phyloP scores from a whole-genome alignment of 1,140 invertebrate species.

The Ruditapes philippinarum region DNA sequence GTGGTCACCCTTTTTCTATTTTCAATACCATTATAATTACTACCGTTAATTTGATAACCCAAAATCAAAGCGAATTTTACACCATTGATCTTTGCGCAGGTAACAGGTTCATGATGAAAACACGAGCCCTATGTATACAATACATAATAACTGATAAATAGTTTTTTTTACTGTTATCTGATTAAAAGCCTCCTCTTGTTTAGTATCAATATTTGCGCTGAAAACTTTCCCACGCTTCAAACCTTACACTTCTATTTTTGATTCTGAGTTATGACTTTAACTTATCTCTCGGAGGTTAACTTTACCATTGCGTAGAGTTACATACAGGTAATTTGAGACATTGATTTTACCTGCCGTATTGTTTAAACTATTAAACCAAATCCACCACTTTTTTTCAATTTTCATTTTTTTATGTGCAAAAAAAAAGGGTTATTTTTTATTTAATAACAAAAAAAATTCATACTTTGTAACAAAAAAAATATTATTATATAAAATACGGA shows the following conservation, averaged over 20 bases:
- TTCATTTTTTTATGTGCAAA: not conserved
- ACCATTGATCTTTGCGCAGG: conserved; percentile 19
- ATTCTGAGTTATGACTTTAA: conserved; percentile 65
- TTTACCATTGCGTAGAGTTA: conserved; percentile 59
- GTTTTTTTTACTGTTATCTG: conserved; percentile 62
- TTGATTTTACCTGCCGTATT: conserved; percentile 43
- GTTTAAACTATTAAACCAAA: conserved; percentile 28
- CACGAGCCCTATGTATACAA: conserved; percentile 26
- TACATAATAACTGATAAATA: conserved; percentile 64
- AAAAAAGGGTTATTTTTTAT: not conserved
- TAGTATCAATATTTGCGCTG: conserved; percentile 61
- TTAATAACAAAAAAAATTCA: not conserved
- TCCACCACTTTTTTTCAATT: not conserved
- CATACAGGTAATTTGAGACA: conserved; percentile 58
- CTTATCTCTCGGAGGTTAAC: conserved; percentile 50
- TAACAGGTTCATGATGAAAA: not conserved
- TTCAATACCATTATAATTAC: conserved; percentile 16
- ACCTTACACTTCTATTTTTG: conserved; percentile 58
- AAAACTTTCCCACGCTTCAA: conserved; percentile 64
- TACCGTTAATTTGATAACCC: conserved; percentile 50
- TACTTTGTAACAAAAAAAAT: too few relatives aligned
- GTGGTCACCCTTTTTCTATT: conserved; percentile 18
- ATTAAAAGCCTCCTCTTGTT: conserved; percentile 28
- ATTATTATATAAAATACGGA: too few relatives aligned
- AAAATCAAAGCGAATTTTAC: conserved; percentile 25